Evolutionary conservation across 2,113 vertebrate species (phyloP).

Genomic region (Eupsittula cactorum): DNA sequence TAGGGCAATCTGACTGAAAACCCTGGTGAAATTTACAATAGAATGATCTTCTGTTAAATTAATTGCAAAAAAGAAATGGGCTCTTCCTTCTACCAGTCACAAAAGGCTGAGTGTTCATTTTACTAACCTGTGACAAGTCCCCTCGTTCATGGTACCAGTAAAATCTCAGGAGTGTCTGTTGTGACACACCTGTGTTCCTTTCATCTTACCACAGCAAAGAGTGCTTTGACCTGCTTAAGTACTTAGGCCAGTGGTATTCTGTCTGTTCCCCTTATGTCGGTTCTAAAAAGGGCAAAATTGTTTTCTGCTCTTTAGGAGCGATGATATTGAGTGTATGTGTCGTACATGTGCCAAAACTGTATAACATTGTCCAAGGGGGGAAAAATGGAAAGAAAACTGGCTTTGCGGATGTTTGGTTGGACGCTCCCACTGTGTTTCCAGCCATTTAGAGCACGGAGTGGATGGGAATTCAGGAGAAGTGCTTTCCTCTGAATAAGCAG

Average conservation of each 20-base stretch:
- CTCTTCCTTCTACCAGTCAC: neutral
- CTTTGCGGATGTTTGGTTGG: neutral
- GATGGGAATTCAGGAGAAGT: neutral
- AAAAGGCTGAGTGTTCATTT: neutral
- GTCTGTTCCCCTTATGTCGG: neutral
- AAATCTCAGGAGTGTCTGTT: neutral
- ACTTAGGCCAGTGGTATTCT: accelerated
- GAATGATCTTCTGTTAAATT: neutral
- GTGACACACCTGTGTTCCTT: neutral
- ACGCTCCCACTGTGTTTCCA: neutral
- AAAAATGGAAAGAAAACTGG: neutral
- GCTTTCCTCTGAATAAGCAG: neutral
- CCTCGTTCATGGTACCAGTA: neutral
- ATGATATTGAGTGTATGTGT: neutral
- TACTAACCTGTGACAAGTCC: neutral
- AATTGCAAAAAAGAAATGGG: neutral
- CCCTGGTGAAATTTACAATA: neutral
- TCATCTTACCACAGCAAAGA: neutral
- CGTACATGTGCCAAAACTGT: neutral
- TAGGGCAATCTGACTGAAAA: neutral
- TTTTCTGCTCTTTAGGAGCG: neutral
- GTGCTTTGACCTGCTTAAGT: too few relatives aligned
- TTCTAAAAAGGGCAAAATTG: neutral
- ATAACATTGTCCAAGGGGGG: neutral
- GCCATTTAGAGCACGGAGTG: neutral